Percentiles rank a stretch among this genome's conserved stretches.
Conservation (phyloP, 2,888 invertebrate species). For the Dicyrtomina minuta region DNA sequence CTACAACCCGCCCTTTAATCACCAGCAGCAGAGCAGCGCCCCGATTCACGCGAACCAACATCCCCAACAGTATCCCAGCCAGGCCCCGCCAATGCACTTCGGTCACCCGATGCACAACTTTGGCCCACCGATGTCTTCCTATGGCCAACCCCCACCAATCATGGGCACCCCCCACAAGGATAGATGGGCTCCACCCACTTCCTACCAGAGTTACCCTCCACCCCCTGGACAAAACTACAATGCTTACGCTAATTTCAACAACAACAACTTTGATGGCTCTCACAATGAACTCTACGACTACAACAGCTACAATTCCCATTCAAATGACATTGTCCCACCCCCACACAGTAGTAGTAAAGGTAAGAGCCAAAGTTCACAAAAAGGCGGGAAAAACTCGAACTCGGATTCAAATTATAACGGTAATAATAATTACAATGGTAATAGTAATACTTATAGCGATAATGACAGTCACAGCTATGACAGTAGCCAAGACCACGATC, state of each 20-base stretch:
- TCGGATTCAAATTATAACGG: neutral
- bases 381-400: neutral
- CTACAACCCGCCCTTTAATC: neutral
- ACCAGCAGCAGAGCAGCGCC: neutral
- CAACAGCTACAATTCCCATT: too few relatives aligned
- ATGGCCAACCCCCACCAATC: constrained; percentile 36
- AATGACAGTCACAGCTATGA: neutral
- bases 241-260: neutral
- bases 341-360: neutral
- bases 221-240: neutral
- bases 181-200: constrained; percentile 2
- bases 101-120: constrained; percentile 42
- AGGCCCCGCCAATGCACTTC: constrained; percentile 37
- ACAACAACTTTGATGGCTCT: too few relatives aligned
- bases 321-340: neutral
- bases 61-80: neutral
- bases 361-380: neutral
- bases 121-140: constrained; percentile 33
- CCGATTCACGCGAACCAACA: neutral
- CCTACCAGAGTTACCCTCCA: neutral
- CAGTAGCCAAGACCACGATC: neutral
- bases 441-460: neutral
- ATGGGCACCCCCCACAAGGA: constrained; percentile 15
- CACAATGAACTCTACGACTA: neutral
- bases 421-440: neutral